A percentile compares a stretch with the other conserved stretches of the same genome.
Evolutionary conservation across 2,113 vertebrate species (phyloP).

Genomic region (Sinosuthora webbiana): DNA sequence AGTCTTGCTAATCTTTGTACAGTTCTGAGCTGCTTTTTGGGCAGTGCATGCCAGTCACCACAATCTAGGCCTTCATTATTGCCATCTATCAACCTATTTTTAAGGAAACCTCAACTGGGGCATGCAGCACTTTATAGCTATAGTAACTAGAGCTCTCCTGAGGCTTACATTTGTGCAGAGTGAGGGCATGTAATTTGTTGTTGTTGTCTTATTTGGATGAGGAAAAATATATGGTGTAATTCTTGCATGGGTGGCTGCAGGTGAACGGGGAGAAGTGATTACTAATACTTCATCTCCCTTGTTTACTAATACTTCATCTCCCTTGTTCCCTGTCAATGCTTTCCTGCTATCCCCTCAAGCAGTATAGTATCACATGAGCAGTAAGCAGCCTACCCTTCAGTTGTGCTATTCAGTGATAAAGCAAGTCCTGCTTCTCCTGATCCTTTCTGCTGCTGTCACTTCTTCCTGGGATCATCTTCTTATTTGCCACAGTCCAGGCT

Average conservation of each 20-base stretch:
- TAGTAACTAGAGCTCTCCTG: background rate
- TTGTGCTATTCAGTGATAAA: background rate
- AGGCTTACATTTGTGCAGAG: background rate
- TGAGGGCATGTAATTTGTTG: background rate
- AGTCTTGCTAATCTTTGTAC: background rate
- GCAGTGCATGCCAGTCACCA: background rate
- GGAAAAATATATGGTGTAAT: background rate
- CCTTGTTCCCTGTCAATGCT: background rate
- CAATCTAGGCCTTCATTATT: background rate
- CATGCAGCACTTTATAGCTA: background rate
- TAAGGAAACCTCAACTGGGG: background rate
- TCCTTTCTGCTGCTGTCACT: background rate
- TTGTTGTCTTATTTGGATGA: background rate
- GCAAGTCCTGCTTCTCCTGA: background rate
- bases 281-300: background rate
- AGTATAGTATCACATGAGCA: background rate
- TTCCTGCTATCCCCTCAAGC: background rate
- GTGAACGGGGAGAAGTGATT: background rate
- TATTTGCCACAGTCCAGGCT: background rate
- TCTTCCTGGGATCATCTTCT: background rate
- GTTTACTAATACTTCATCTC: background rate
- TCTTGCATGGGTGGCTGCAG: background rate
- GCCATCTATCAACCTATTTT: background rate
- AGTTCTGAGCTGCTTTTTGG: background rate
- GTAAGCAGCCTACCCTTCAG: background rate